These are phyloP conservation scores for Halocynthia roretzi DNA, from an alignment of 23 tunicate genomes.

Conservation along the genomic window DNA sequence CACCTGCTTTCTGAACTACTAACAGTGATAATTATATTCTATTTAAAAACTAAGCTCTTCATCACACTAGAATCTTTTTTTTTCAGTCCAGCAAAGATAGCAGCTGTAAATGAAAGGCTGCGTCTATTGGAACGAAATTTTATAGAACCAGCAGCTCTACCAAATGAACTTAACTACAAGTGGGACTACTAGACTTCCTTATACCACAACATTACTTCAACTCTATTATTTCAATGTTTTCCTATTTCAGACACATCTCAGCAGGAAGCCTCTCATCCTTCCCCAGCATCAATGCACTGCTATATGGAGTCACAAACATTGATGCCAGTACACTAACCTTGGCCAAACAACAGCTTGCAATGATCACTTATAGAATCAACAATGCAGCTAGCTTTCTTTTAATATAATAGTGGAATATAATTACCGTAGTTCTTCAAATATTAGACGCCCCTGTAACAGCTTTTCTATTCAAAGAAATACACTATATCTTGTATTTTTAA, in stretches of 20 bases:
- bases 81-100: constrained; percentile 23
- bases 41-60: neutral
- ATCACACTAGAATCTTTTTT: constrained; percentile 6
- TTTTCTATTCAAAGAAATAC: no score
- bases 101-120: constrained; percentile 35
- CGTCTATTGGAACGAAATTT: constrained; percentile 28
- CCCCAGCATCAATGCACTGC: constrained; percentile 9
- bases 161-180: constrained; percentile 12
- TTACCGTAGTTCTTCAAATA: no score
- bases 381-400: constrained; percentile 2
- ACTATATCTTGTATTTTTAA: no score
- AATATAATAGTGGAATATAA: neutral
- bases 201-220: neutral
- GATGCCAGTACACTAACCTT: neutral
- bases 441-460: no score
- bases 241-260: constrained; percentile 3
- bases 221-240: neutral
- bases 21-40: neutral
- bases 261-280: constrained; percentile 5
- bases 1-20: neutral
- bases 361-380: constrained; percentile 14
- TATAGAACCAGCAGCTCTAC: constrained; percentile 54
- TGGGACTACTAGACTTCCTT: constrained; percentile 3
- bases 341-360: constrained; percentile 18
- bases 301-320: neutral